phyloP scores from a whole-genome alignment of 1,140 invertebrate species.

The Asobara japonica region DNA sequence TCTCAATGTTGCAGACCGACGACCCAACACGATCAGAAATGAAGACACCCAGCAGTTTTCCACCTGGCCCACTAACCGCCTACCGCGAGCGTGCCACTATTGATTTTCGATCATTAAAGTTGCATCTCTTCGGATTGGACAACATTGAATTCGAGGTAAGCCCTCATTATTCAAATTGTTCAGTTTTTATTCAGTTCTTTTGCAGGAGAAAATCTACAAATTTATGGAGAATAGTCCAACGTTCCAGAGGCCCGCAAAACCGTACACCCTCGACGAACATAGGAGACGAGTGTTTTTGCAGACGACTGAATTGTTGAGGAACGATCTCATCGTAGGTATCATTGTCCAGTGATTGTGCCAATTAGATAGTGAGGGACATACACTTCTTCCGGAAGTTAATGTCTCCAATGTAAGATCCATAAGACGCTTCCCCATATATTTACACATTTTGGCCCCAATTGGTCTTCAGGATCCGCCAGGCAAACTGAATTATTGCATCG shows the following conservation, averaged over 20 bases:
- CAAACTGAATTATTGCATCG: constrained; percentile 71
- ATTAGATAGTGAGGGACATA: no score
- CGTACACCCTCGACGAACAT: constrained; percentile 76
- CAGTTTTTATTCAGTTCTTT: constrained; percentile 35
- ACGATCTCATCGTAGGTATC: constrained; percentile 69
- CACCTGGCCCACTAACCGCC: constrained; percentile 75
- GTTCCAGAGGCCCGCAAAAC: constrained; percentile 72
- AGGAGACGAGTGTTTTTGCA: constrained; percentile 73
- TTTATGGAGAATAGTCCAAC: constrained; percentile 83
- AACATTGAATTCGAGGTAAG: constrained; percentile 70
- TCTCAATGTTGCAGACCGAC: no score
- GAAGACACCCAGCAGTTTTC: constrained; percentile 60
- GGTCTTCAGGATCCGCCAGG: background rate
- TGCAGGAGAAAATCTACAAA: constrained; percentile 84
- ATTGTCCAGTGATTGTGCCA: no score
- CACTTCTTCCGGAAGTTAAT: no score
- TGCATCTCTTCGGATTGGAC: constrained; percentile 75
- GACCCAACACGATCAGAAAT: background rate
- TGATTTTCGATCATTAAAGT: constrained; percentile 83
- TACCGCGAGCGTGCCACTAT: constrained; percentile 83
- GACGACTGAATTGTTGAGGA: constrained; percentile 59
- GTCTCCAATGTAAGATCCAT: no score
- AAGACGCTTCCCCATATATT: no score
- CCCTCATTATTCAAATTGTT: background rate
- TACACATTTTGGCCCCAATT: no score